Evolutionary conservation across 1,140 invertebrate species (phyloP), one percentile per base, ranked within the genome.

Genomic region (Leptoteleia sp.): DNA sequence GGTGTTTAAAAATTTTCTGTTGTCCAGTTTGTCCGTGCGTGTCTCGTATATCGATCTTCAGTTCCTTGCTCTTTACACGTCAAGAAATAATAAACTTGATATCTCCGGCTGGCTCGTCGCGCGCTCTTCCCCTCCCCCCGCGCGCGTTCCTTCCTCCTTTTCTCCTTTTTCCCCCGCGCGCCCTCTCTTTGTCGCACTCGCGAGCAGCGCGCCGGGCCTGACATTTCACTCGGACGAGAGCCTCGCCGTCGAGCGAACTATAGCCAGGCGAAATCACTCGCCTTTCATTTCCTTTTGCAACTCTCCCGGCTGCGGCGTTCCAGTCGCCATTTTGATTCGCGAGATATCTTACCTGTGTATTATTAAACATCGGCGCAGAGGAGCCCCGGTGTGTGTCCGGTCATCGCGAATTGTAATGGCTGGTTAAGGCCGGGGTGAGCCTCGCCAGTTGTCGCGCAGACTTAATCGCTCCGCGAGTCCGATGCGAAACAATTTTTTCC

Each of bases 141-240:
- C n/a, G n/a, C n/a, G n/a, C 62, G 62, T 67, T 22, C 57, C 50
- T 72, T 50, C 40, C 48, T 62, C 48, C 71, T 61, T 55, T 48
- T 45, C 50, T 67, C 55, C 54, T 67, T 52, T 67, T 80, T 70
- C 73, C 52, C 15, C 48, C 37, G 13, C 11, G 35, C 9, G 42
- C 54, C 27, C 67, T 76, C 54, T 78, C 79, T 76, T 64, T 47
- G 59, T 75, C 61, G 40, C 72, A 37, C 78, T 77, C 62, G 62
- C 78, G 40, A 81, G 79, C 77, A 62, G 45, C 73, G 42, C 64
- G 37, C 22, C 31, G 48, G 73, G 70, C 83, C n/a, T 83, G 84
- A 85, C 84, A 85, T 85, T 85, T 85, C 72, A 83, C 80, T 84
- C 76, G 78, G 52, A 54, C 47, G 55, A 80, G 55, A n/a, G n/a